Evolutionary conservation across 2,888 invertebrate genomes (phyloP).

Genomic region (Cecidostiba fungosa): DNA sequence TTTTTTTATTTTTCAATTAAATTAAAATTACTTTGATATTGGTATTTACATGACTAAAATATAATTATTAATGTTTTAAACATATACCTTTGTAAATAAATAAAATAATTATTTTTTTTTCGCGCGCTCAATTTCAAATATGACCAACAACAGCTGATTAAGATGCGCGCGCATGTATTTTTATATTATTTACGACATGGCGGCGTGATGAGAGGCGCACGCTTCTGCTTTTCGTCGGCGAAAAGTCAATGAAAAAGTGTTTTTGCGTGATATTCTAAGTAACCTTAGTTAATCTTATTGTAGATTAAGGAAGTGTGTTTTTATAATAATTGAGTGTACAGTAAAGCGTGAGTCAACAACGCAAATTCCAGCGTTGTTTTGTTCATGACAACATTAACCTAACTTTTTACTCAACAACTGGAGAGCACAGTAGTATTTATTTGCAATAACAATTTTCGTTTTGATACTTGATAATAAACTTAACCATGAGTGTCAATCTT

Average conservation of each 20-base stretch:
- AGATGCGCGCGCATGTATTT: neutral
- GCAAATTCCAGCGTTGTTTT: neutral
- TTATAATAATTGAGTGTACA: neutral
- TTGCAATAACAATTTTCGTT: neutral
- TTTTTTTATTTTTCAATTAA: too few species aligned
- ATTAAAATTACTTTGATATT: too few species aligned
- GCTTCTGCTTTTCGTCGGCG: slow-evolving; percentile 11
- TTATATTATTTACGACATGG: too few species aligned
- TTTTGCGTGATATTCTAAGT: neutral
- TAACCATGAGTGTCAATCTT: slow-evolving; percentile 37
- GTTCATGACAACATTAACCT: neutral
- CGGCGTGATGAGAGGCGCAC: neutral
- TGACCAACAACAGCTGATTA: neutral
- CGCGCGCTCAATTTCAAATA: neutral
- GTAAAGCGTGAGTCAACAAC: neutral
- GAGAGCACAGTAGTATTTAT: neutral
- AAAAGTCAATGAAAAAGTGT: neutral
- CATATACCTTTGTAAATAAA: too few species aligned
- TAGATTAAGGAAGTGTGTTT: neutral
- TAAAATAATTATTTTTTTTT: too few species aligned
- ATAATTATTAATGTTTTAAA: too few species aligned
- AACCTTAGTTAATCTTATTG: neutral
- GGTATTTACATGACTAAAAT: too few species aligned
- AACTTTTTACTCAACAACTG: neutral
- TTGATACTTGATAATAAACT: neutral